These are phyloP conservation scores for Sinodicranocentrus sp. DNA, from an alignment of 2,888 invertebrate genomes.

Conservation along the genomic window DNA sequence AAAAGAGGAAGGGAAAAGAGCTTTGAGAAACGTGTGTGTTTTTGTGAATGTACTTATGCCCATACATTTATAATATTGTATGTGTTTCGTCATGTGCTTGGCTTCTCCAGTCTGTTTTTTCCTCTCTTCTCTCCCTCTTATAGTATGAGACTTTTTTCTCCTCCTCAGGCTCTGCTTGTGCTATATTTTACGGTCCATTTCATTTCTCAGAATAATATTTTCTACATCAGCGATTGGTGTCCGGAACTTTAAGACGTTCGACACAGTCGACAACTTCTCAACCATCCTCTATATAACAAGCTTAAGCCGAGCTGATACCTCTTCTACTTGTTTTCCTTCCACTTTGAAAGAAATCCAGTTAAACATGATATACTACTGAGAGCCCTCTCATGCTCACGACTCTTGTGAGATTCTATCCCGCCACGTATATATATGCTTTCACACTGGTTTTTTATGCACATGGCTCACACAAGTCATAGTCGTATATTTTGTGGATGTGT, in stretches of 20 bases:
- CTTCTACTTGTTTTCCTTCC: slow-evolving; percentile 35
- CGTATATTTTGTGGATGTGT: no score
- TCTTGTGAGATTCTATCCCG: not conserved
- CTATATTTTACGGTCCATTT: slow-evolving; percentile 73
- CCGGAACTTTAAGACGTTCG: slow-evolving; percentile 67
- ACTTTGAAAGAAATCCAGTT: slow-evolving; percentile 50
- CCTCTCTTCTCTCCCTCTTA: slow-evolving; percentile 13
- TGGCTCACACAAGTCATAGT: no score
- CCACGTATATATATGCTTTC: not conserved
- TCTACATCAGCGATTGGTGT: slow-evolving; percentile 69
- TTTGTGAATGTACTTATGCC: not conserved
- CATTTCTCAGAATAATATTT: slow-evolving; percentile 72
- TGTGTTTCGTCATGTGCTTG: not conserved
- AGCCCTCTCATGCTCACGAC: not conserved
- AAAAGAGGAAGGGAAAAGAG: not conserved
- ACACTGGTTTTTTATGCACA: not conserved
- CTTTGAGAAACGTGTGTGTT: slow-evolving; percentile 20
- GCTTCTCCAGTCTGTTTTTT: slow-evolving; percentile 17
- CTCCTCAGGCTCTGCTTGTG: slow-evolving; percentile 51
- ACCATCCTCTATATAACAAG: slow-evolving; percentile 34
- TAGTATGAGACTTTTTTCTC: slow-evolving; percentile 14
- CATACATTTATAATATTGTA: no score
- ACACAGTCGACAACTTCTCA: slow-evolving; percentile 65
- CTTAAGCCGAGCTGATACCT: slow-evolving; percentile 63
- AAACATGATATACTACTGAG: slow-evolving; percentile 51